A percentile compares a stretch with the other conserved stretches of the same genome.
Evolutionary conservation across 2,797 vertebrate species (phyloP).

Genomic region (Clarias laeviceps): DNA sequence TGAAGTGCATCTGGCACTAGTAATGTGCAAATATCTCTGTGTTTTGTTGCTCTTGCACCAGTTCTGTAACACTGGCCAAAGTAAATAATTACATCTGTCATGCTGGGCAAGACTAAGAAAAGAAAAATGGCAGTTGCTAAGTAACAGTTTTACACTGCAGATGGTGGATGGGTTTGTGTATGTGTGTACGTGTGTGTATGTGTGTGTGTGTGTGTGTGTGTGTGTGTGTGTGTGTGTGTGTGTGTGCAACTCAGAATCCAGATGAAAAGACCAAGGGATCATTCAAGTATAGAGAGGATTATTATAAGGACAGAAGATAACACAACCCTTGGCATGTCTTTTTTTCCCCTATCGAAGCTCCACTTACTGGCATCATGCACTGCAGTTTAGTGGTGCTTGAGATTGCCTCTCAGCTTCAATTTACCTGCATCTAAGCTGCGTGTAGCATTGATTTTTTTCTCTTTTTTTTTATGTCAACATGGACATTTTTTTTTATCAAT

Average conservation of each 20-base stretch:
- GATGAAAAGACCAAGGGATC: slow-evolving; percentile 48
- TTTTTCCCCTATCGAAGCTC: neutral
- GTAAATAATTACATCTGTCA: slow-evolving; percentile 44
- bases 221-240: slow-evolving; percentile 14
- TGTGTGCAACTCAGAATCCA: slow-evolving; percentile 34
- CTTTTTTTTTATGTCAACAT: neutral
- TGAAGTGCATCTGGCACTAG: neutral
- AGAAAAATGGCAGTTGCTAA: slow-evolving; percentile 60
- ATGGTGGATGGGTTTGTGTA: slow-evolving; percentile 40
- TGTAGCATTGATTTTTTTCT: neutral
- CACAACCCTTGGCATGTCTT: slow-evolving; percentile 25
- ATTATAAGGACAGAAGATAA: slow-evolving; percentile 31
- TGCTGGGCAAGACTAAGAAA: slow-evolving; percentile 43
- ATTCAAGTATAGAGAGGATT: slow-evolving; percentile 39
- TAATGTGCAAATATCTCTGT: slow-evolving; percentile 7
- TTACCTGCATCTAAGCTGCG: slow-evolving; percentile 3
- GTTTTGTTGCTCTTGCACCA: slow-evolving; percentile 38
- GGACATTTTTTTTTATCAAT: neutral
- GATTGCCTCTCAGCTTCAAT: neutral
- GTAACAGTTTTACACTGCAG: slow-evolving; percentile 61
- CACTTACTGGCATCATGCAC: neutral
- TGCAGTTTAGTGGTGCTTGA: neutral
- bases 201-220: slow-evolving; percentile 18
- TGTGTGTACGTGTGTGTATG: slow-evolving; percentile 24
- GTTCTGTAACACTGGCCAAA: slow-evolving; percentile 41